Evolutionary conservation across 2,797 vertebrate genomes (phyloP), one percentile per base, ranked within the genome.

Genomic region (Threskiornis aethiopicus): DNA sequence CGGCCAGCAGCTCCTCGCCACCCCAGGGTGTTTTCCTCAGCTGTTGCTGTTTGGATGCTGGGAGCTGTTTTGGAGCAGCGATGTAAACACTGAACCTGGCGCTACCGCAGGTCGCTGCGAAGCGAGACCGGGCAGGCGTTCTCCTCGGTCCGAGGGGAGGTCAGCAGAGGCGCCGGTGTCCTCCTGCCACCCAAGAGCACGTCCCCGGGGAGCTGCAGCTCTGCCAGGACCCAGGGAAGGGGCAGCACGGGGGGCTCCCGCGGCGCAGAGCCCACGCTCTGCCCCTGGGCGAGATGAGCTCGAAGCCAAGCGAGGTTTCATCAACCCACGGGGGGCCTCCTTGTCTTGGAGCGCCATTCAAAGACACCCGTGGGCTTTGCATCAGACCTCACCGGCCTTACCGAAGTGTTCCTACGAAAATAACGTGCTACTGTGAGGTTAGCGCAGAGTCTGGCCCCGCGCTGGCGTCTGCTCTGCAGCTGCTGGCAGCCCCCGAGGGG

Each of bases 381-480:
- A 2, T 2, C 47, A 35, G 22, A n/a, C 11, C 25, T 39, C 52
- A 44, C 1, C 13, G 21, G 41, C n/a, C 29, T 35, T 6, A 10
- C 8, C 11, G 39, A 22, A 37, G 10, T 0, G 9, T 20, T 21
- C 44, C 61, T 31, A 16, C 16, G 51, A 21, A 22, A 54, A 16
- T 1, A 18, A 62, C 0, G 10, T 8, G 33, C 26, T 37, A 0
- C 39, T 42, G 4, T 1, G 39, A 47, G 16, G 29, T 18, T 3
- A 25, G 59, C 9, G 3, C 47, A 28, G 26, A 37, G 11, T 15
- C 73, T 14, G 55, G 59, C 26, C 49, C 42, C 2, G 0, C 2
- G 7, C 6, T 3, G 37, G 82, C 4, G 29, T 4, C 54, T 8
- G 47, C 69, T 7, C 46, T 39, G 39, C 35, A 15, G 24, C 26